Evolutionary conservation across 1,140 invertebrate genomes (phyloP).

Genomic region (Batillaria attramentaria): DNA sequence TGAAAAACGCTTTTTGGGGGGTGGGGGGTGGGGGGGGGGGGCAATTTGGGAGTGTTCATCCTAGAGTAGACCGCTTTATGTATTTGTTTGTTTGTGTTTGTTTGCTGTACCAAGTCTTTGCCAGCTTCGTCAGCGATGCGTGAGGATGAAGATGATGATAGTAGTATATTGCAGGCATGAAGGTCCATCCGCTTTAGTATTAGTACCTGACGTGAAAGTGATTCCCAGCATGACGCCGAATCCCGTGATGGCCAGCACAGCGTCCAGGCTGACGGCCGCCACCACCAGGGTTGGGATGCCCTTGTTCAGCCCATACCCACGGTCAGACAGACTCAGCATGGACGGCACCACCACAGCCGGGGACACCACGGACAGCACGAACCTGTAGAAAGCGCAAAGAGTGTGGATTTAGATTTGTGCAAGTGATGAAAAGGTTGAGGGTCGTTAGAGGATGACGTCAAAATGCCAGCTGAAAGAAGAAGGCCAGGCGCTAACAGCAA

Average conservation of each 20-base stretch:
- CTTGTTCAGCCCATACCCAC: constrained; percentile 91
- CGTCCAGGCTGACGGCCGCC: constrained; percentile 89
- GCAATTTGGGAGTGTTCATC: no score
- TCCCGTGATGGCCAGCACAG: constrained; percentile 85
- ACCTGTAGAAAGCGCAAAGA: constrained; percentile 68
- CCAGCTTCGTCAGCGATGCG: no score
- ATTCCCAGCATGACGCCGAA: constrained; percentile 77
- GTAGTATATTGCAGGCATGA: no score
- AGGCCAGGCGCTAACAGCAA: background rate
- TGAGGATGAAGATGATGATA: no score
- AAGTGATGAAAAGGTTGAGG: background rate
- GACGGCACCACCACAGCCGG: constrained; percentile 95
- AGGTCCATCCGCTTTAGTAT: no score
- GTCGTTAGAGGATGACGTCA: no score
- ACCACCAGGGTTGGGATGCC: constrained; percentile 95
- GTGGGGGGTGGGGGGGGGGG: no score
- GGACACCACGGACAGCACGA: constrained; percentile 90
- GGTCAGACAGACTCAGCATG: constrained; percentile 85
- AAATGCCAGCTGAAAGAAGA: background rate
- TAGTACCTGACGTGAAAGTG: constrained; percentile 59
- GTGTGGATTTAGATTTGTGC: background rate
- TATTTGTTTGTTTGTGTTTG: no score
- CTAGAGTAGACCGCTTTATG: no score
- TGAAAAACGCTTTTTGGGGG: no score
- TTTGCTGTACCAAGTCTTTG: no score